Evolutionary conservation across 37 sponge, comb jelly and placozoan genomes (phyloP).

Genomic region (Agelas oroides): DNA sequence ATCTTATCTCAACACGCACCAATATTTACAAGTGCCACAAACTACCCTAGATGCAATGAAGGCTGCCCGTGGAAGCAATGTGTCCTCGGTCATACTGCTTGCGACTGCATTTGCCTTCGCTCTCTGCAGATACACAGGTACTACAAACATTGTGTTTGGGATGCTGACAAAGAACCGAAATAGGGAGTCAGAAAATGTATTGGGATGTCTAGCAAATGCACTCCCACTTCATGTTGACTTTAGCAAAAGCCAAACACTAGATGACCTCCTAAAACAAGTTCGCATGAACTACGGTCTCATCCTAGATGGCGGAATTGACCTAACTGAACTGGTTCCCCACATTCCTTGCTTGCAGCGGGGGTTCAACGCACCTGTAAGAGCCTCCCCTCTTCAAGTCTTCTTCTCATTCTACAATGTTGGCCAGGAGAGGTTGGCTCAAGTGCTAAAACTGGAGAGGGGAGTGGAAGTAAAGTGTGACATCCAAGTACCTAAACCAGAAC

Average conservation of each 20-base stretch:
- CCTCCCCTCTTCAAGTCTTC: constrained; percentile 12
- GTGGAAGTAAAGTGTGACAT: neutral
- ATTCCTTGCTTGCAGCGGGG: constrained; percentile 2
- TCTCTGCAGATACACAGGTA: neutral
- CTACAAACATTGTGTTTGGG: constrained; percentile 7
- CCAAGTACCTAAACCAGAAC: neutral
- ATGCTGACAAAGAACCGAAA: neutral
- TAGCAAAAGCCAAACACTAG: neutral
- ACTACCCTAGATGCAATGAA: neutral
- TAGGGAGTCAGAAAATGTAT: neutral
- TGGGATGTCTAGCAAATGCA: constrained; percentile 29
- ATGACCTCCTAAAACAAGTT: neutral
- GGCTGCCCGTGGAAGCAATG: neutral
- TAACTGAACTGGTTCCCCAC: neutral
- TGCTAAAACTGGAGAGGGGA: neutral
- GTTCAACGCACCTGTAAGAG: neutral
- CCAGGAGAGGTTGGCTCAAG: neutral
- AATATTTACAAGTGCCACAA: no score
- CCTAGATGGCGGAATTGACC: neutral
- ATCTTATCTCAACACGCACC: neutral
- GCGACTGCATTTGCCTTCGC: neutral
- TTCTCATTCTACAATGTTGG: constrained; percentile 7
- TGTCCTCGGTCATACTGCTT: neutral
- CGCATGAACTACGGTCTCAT: neutral
- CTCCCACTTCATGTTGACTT: constrained; percentile 26